Conservation (phyloP, 2,113 vertebrate species). For the Ahaetulla prasina region DNA sequence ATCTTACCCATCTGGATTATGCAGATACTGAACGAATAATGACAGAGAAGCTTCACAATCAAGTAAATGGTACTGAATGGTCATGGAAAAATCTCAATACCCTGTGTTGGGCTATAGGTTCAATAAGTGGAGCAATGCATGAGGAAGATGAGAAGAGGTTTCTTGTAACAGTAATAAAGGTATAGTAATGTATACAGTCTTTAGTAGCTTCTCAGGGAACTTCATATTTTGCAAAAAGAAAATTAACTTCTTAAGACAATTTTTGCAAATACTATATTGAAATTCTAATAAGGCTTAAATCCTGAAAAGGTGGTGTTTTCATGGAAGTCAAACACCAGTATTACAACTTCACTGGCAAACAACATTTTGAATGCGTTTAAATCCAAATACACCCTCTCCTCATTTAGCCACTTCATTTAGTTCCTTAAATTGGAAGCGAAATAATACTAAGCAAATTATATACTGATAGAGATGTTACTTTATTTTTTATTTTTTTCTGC, state of each 20-base stretch:
- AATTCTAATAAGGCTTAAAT: neutral
- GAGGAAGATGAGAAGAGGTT: conserved; percentile 98
- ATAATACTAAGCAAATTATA: neutral
- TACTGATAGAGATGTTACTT: neutral
- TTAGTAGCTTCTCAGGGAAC: neutral
- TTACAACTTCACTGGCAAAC: neutral
- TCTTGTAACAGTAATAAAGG: conserved; percentile 98
- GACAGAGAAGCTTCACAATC: conserved; percentile 99
- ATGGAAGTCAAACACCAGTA: neutral
- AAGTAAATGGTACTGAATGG: conserved; percentile 98
- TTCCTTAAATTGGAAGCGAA: neutral
- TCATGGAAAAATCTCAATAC: conserved; percentile 99
- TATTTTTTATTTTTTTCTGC: neutral
- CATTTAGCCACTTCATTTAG: neutral
- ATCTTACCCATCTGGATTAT: conserved; percentile 97
- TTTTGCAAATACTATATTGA: neutral
- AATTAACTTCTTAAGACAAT: neutral
- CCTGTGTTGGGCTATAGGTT: conserved; percentile 96
- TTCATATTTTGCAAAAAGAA: neutral
- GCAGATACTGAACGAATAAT: conserved; percentile 97
- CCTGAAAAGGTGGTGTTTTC: neutral
- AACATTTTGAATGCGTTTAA: neutral
- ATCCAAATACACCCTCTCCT: neutral
- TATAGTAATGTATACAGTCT: conserved; percentile 42
- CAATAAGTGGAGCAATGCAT: conserved; percentile 98